phyloP scores from a whole-genome alignment of 2,888 invertebrate genomes.

The Scaptomyza cyrtandrae region DNA sequence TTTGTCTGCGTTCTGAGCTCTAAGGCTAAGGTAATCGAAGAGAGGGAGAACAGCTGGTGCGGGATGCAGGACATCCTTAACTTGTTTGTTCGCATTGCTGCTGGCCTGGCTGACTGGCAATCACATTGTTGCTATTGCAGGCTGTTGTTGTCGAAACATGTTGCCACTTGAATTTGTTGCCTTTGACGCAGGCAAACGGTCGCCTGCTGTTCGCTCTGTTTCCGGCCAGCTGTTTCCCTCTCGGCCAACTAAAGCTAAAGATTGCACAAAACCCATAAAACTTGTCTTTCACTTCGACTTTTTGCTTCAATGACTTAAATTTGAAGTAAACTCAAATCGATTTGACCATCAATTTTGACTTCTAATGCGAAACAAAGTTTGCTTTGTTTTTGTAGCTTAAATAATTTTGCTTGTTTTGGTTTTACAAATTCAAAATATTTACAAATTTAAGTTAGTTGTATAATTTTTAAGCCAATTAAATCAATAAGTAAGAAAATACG shows the following conservation, averaged over 20 bases:
- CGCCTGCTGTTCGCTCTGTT: slow-evolving; percentile 62
- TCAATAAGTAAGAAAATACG: too few species aligned
- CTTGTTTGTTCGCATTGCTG: slow-evolving; percentile 38
- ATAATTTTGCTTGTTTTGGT: too few species aligned
- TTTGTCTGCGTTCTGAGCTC: slow-evolving; percentile 35
- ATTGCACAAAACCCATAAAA: slow-evolving; percentile 24
- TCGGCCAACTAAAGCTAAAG: slow-evolving; percentile 9
- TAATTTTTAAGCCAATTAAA: too few species aligned
- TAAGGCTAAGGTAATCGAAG: neutral
- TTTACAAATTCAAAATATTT: too few species aligned
- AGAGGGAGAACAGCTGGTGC: neutral
- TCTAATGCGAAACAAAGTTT: too few species aligned
- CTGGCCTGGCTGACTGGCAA: too few species aligned
- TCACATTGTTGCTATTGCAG: slow-evolving; percentile 36
- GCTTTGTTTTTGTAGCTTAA: neutral
- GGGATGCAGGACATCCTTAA: slow-evolving; percentile 19
- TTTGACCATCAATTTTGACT: neutral
- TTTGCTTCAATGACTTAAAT: slow-evolving; percentile 16
- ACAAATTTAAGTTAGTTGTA: too few species aligned
- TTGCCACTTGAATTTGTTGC: slow-evolving; percentile 69
- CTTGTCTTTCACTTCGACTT: slow-evolving; percentile 28
- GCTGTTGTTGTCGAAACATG: slow-evolving; percentile 59
- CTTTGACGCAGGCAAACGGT: slow-evolving; percentile 50
- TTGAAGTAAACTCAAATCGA: slow-evolving; percentile 11
- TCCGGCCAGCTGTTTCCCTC: slow-evolving; percentile 50